These are phyloP conservation scores for Drosophila quadrilineata DNA, from an alignment of 1,140 invertebrate genomes.

Conservation along the genomic window DNA sequence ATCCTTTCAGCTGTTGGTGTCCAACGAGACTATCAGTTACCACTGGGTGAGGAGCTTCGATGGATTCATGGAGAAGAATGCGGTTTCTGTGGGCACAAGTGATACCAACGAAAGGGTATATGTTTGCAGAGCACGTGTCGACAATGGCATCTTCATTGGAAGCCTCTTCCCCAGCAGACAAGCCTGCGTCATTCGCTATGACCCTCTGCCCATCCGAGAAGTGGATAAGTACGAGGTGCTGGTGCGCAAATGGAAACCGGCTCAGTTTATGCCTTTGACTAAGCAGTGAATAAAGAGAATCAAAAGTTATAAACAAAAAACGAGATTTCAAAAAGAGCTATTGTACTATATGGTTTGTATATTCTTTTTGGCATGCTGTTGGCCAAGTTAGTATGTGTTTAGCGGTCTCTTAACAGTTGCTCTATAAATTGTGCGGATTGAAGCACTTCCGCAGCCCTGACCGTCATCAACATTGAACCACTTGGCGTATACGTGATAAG, in stretches of 20 bases:
- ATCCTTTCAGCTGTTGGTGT: constrained; percentile 30
- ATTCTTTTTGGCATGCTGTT: too few species aligned
- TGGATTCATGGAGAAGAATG: constrained; percentile 43
- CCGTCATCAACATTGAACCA: constrained; percentile 26
- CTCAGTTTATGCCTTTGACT: not conserved
- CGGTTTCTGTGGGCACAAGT: constrained; percentile 48
- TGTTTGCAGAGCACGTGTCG: constrained; percentile 37
- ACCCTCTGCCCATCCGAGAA: not conserved
- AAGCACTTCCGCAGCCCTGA: constrained; percentile 21
- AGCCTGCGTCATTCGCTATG: constrained; percentile 37
- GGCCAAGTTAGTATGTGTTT: constrained; percentile 4
- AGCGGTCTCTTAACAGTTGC: not conserved
- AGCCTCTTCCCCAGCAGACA: not conserved
- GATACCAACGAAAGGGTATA: constrained; percentile 34
- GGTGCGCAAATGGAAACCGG: constrained; percentile 16
- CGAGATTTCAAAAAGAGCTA: too few species aligned
- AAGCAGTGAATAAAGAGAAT: too few species aligned
- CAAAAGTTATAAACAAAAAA: too few species aligned
- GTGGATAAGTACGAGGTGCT: constrained; percentile 50
- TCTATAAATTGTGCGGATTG: not conserved
- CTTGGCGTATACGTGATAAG: constrained; percentile 3
- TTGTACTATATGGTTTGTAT: not conserved
- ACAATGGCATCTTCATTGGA: constrained; percentile 36
- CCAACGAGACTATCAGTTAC: constrained; percentile 47
- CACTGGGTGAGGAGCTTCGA: constrained; percentile 51